Evolutionary conservation across 2,113 vertebrate species (phyloP), one percentile per base, ranked within the genome.

Genomic region (Ammodytes dubius): DNA sequence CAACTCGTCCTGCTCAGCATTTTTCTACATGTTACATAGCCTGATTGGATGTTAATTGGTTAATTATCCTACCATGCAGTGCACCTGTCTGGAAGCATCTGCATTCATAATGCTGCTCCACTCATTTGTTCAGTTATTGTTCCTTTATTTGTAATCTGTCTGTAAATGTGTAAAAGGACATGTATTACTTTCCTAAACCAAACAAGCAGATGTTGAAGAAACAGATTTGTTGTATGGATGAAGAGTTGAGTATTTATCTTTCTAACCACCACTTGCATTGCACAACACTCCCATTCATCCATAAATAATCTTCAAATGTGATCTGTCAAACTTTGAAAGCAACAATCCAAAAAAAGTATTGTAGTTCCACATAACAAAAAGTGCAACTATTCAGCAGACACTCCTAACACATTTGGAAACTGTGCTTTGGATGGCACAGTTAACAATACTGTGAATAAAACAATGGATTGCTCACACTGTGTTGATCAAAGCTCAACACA

Each of bases 401-500:
- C 5, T 58, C 3, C 27, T 27, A 50, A 53, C 17, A 43, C 12
- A n/a, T n/a, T 46, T 39, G 42, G 27, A 69, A 69, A 70, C 58
- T 39, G n/a, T 52, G 47, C 39, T 42, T 45, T 70, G 1, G 68
- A 37, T 40, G 17, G 3, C 27, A 10, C 39, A 63, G 37, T 69
- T 39, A 79, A 70, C 43, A 37, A 4, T 49, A 15, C 50, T 69
- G 27, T 73, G 50, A 72, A 61, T 58, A 49, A 27, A 27, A 64
- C 4, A 2, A 70, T 70, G 59, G 43, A 7, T 17, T 72, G 70
- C 46, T 76, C 27, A 19, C 50, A 56, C 56, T 54, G 61, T 37
- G 11, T 13, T 11, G 9, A 64, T 82, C 83, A 87, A 88, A 88
- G 81, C 52, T 54, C 13, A 59, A 19, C n/a, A 19, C 27, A 65